Conservation (phyloP, 2,888 invertebrate species). For the Sarcophaga carnaria region DNA sequence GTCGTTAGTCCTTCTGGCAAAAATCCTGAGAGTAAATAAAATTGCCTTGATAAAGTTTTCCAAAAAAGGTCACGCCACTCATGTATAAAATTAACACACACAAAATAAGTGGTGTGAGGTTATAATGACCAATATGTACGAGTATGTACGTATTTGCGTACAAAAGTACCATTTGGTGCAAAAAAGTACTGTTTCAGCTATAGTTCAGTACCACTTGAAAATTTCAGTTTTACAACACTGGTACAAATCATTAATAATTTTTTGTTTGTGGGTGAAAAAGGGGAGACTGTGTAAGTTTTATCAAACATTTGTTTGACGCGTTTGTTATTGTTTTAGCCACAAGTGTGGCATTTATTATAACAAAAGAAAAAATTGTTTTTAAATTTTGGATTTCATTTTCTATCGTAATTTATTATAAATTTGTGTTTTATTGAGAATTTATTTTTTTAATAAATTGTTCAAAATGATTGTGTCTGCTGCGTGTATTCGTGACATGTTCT, state of each 20-base stretch:
- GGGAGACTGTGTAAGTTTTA: background rate
- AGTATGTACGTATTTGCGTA: no score
- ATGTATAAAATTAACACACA: no score
- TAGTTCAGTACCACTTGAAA: no score
- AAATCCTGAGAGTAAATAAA: no score
- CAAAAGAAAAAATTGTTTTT: no score
- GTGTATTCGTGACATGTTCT: conserved; percentile 5
- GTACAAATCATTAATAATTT: conserved; percentile 45
- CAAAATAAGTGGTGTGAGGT: no score
- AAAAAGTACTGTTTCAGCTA: no score
- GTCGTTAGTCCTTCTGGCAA: no score
- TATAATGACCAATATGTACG: no score
- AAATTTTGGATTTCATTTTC: background rate
- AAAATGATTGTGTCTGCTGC: conserved; percentile 2
- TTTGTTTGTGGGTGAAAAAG: conserved; percentile 17
- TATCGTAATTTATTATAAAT: conserved; percentile 11
- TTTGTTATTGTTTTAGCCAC: background rate
- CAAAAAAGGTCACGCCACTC: no score
- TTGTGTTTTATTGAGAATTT: conserved; percentile 13
- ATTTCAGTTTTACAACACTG: background rate
- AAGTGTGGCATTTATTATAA: conserved; percentile 33
- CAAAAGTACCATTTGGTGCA: no score
- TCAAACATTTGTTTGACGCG: conserved; percentile 13
- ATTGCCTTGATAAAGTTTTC: no score
- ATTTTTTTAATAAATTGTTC: conserved; percentile 21